These are phyloP conservation scores for Pycnomerus fuliginosus DNA, from an alignment of 2,888 invertebrate species.

Conservation along the genomic window DNA sequence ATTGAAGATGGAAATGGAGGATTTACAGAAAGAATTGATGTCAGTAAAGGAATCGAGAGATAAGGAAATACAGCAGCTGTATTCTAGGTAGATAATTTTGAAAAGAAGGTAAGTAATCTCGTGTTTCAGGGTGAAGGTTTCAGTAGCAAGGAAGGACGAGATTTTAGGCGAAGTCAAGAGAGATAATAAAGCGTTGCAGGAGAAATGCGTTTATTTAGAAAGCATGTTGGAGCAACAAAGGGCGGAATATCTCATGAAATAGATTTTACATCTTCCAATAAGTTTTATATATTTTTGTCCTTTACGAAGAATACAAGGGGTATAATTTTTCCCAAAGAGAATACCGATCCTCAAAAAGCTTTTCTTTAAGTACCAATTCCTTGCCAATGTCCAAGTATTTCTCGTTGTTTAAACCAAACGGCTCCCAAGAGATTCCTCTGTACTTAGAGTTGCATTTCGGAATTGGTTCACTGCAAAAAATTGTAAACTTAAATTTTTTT, in stretches of 20 bases:
- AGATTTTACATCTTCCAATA: slow-evolving; percentile 1
- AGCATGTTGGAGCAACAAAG: slow-evolving; percentile 74
- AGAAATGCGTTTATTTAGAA: slow-evolving; percentile 74
- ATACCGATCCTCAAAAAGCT: slow-evolving; percentile 46
- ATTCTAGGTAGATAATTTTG: no score
- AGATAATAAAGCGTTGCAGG: slow-evolving; percentile 68
- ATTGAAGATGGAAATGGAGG: slow-evolving; percentile 63
- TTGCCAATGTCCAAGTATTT: not conserved
- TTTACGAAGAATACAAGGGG: slow-evolving; percentile 25
- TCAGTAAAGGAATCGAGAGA: slow-evolving; percentile 64
- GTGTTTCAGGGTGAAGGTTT: slow-evolving; percentile 80
- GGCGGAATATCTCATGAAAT: slow-evolving; percentile 63
- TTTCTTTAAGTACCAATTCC: slow-evolving; percentile 40
- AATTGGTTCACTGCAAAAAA: not conserved
- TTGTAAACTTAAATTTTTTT: not conserved
- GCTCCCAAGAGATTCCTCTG: no score
- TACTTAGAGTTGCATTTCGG: no score
- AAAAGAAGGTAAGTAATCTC: no score
- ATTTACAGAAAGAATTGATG: slow-evolving; percentile 62
- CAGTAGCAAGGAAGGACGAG: slow-evolving; percentile 77
- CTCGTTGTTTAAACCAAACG: not conserved
- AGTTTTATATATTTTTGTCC: slow-evolving; percentile 1
- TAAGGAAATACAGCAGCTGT: slow-evolving; percentile 75
- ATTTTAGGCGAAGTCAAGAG: slow-evolving; percentile 70
- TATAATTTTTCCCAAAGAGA: slow-evolving; percentile 48